Conservation (phyloP, 2,113 vertebrate genomes). For the Equus quagga region DNA sequence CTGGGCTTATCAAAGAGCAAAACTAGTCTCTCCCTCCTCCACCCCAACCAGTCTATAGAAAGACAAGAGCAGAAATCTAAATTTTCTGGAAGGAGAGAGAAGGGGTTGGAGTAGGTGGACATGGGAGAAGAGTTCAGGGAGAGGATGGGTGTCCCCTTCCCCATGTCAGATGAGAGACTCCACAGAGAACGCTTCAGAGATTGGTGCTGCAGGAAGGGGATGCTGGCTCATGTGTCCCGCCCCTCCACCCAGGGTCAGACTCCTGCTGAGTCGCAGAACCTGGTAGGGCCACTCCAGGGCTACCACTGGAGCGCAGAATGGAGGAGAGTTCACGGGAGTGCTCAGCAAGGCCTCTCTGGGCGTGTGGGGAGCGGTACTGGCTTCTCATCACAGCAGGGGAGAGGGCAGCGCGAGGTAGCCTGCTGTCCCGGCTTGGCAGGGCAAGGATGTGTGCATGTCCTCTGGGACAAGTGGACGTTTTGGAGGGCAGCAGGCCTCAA, state of each 20-base stretch:
- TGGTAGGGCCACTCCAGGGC: neutral
- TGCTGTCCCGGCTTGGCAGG: neutral
- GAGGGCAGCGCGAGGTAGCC: no score
- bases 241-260: neutral
- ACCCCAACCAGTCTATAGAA: neutral
- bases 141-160: neutral
- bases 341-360: no score
- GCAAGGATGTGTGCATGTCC: neutral
- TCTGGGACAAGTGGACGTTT: neutral
- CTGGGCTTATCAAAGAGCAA: neutral
- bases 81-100: neutral
- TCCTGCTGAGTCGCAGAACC: neutral
- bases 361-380: neutral
- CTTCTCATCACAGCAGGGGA: neutral
- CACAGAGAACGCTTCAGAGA: neutral
- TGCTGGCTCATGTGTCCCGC: neutral
- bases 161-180: neutral
- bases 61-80: neutral
- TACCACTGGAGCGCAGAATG: neutral
- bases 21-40: neutral
- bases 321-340: rapidly evolving
- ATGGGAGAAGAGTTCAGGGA: neutral
- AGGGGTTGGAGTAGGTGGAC: neutral
- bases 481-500: neutral
- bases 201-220: neutral